These are phyloP conservation scores for Ornithoptera alexandrae DNA, from an alignment of 2,888 invertebrate genomes.

Conservation along the genomic window DNA sequence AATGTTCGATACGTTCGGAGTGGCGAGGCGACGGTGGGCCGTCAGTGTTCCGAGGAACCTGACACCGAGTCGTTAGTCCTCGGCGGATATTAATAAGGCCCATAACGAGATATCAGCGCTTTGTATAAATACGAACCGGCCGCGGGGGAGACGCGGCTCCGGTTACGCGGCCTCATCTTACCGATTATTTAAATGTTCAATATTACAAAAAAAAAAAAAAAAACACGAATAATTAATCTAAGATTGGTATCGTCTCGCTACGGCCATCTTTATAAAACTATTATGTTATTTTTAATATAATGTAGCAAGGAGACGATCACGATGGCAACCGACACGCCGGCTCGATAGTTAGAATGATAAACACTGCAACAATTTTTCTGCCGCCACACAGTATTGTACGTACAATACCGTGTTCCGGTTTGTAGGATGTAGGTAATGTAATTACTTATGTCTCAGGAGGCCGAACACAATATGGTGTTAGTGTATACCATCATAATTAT, in stretches of 20 bases:
- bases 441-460: too few relatives aligned
- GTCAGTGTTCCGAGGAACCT: slow-evolving; percentile 37
- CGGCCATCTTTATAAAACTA: not conserved
- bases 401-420: too few relatives aligned
- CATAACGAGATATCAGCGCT: slow-evolving; percentile 53
- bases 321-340: too few relatives aligned
- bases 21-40: slow-evolving; percentile 34
- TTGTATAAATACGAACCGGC: slow-evolving; percentile 39
- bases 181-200: slow-evolving; percentile 11
- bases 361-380: too few relatives aligned
- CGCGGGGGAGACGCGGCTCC: slow-evolving; percentile 48
- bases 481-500: too few relatives aligned
- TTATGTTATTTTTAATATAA: not conserved
- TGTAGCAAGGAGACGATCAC: too few relatives aligned
- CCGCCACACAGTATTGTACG: too few relatives aligned
- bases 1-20: slow-evolving; percentile 24
- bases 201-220: slow-evolving; percentile 10
- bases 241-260: not conserved
- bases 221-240: slow-evolving; percentile 10
- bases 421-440: too few relatives aligned
- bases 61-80: slow-evolving; percentile 43
- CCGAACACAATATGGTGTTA: too few relatives aligned
- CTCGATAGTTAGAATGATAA: too few relatives aligned
- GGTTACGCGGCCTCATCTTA: slow-evolving; percentile 27
- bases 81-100: slow-evolving; percentile 47